Percentiles rank a stretch among this genome's conserved stretches.
Conservation (phyloP, 2,113 vertebrate genomes). For the Paralichthys olivaceus region DNA sequence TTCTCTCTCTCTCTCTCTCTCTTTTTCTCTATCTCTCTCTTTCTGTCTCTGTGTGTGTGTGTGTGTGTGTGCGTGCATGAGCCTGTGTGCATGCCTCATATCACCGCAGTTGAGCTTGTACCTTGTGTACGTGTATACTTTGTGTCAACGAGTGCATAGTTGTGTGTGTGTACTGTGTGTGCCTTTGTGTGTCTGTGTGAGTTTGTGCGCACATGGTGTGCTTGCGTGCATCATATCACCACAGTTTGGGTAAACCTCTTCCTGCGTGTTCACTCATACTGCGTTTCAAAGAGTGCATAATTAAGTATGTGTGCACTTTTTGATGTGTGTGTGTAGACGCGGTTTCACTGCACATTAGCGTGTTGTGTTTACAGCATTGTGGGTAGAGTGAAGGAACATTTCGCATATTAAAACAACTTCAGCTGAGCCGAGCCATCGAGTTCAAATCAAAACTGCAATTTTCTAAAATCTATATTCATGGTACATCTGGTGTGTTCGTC, state of each 20-base stretch:
- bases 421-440: conserved; percentile 32
- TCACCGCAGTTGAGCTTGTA: not conserved
- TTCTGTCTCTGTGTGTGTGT: not conserved
- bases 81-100: not conserved
- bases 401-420: conserved; percentile 62
- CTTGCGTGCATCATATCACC: not conserved
- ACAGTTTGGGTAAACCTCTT: not conserved
- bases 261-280: not conserved
- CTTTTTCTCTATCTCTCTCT: too few relatives aligned
- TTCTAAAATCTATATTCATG: not conserved
- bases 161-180: not conserved
- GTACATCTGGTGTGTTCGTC: not conserved
- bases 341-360: conserved; percentile 51
- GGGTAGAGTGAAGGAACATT: conserved; percentile 56
- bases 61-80: not conserved
- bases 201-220: conserved; percentile 2
- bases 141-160: not conserved
- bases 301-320: conserved; percentile 7
- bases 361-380: conserved; percentile 52
- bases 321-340: conserved; percentile 17
- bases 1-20: too few relatives aligned
- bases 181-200: not conserved
- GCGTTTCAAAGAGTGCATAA: conserved; percentile 5
- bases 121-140: too few relatives aligned
- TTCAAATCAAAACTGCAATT: conserved; percentile 35